Evolutionary conservation across 1,140 invertebrate genomes (phyloP).

Genomic region (Drosophila nannoptera): DNA sequence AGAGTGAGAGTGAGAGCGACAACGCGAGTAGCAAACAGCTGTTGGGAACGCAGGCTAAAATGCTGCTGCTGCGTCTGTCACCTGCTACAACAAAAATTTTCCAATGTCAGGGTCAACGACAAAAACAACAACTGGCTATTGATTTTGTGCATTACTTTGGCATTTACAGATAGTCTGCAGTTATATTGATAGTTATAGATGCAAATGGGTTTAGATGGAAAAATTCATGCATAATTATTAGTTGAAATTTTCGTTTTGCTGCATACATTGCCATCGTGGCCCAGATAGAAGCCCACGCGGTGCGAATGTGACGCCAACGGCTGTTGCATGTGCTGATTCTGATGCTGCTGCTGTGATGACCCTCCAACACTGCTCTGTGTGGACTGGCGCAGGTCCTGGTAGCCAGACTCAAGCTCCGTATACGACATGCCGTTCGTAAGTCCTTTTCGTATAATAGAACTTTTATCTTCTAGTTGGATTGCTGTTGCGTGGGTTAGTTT

Average conservation of each 20-base stretch:
- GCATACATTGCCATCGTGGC: constrained; percentile 82
- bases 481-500: constrained; percentile 31
- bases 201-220: neutral
- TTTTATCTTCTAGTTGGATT: neutral
- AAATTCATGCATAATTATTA: neutral
- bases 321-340: constrained; percentile 83
- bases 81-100: constrained; percentile 22
- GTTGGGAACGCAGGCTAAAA: constrained; percentile 24
- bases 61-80: constrained; percentile 21
- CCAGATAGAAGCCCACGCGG: constrained; percentile 85
- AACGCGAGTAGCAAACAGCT: constrained; percentile 49
- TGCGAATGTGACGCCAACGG: constrained; percentile 80
- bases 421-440: constrained; percentile 85
- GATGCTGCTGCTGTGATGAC: constrained; percentile 41
- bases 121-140: constrained; percentile 29
- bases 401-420: constrained; percentile 92
- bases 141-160: constrained; percentile 23
- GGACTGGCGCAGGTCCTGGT: constrained; percentile 88
- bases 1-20: constrained; percentile 10
- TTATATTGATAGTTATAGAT: neutral
- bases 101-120: constrained; percentile 38
- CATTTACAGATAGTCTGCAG: neutral
- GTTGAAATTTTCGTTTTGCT: constrained; percentile 16
- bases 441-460: constrained; percentile 1
- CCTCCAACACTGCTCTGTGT: constrained; percentile 40